Base-by-base conservation (phyloP, 1,140 invertebrate species). In the Caerostris darwini region DNA sequence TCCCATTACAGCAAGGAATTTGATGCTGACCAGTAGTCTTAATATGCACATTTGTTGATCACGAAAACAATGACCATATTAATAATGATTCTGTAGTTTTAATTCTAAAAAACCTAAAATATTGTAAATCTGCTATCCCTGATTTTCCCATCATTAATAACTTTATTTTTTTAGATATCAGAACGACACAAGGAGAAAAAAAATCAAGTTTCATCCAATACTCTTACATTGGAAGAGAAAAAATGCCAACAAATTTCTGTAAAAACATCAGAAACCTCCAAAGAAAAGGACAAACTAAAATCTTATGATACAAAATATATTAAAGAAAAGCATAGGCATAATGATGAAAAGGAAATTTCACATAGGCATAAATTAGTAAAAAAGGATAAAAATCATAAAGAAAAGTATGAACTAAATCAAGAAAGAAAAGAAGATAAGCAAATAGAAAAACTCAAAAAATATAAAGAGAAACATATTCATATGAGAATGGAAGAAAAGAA, bases 351-450 rank as follows among this genome's bases (percentile, higher is more conserved):
- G 50, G 50, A 50, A 53, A 50, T 53, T 10, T 53, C 34, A 54
- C 77, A 53, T 19, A 85, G 17, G 50, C 54, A 85, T 85, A 3
- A 67, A 3, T 14, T 67, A 14, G 64, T n/a, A 7, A 5, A 58
- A n/a, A 58, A 50, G 3, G 56, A 85, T 59, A n/a, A 50, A 34
- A 61, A 6, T 12, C 7, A 88, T 53, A 67, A 88, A 67, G 19
- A 64, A 54, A 54, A 53, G 7, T 53, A 67, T 50, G 67, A 7
- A 8, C 17, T 6, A 3, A 61, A 67, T 53, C 54, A 88, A 57
- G 69, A 71, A 61, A 82, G 50, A 82, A 94, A 34, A 17, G 17
- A 59, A 82, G 57, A 85, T 82, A 82, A 89, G 64, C 8, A 56
- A 59, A 19, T n/a, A 12, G 56, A 85, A 14, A 19, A 56, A 57